Conservation (phyloP, 92 coral and sea anemone species). For the Heliopora coerulea region DNA sequence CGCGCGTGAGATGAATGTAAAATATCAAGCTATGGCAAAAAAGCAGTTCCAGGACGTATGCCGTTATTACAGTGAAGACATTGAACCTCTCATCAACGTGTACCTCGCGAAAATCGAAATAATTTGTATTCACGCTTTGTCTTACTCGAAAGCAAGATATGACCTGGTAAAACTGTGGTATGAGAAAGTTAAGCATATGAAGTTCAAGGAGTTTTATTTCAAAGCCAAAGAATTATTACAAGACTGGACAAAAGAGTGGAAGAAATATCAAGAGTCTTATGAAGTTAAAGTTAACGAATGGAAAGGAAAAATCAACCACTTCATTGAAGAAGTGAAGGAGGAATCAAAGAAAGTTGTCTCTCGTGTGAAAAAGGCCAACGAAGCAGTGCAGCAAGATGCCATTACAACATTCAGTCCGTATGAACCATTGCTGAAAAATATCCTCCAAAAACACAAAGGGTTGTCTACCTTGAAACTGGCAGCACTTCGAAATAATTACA, state of each 20-base stretch:
- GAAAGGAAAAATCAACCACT: neutral
- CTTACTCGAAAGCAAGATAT: neutral
- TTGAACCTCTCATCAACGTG: neutral
- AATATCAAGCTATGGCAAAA: neutral
- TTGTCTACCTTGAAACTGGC: conserved; percentile 30
- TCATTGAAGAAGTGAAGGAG: neutral
- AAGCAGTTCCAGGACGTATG: neutral
- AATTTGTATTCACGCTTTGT: neutral
- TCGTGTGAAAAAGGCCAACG: conserved; percentile 7
- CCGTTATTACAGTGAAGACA: neutral
- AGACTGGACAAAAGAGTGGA: neutral
- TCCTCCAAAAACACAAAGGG: neutral
- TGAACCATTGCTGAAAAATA: neutral
- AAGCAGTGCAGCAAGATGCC: conserved; percentile 24
- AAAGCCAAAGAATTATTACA: neutral
- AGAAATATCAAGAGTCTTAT: neutral
- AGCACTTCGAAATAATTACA: conserved; percentile 4
- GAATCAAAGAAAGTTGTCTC: conserved; percentile 10
- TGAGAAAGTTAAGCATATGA: conserved; percentile 68
- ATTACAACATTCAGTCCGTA: conserved; percentile 24
- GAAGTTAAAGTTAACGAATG: neutral
- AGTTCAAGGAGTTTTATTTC: conserved; percentile 65
- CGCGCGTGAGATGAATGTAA: neutral
- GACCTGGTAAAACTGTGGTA: conserved; percentile 53
- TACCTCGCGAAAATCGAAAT: conserved; percentile 3